Conservation (phyloP, 2,888 invertebrate species). For the Adelphocoris suturalis region DNA sequence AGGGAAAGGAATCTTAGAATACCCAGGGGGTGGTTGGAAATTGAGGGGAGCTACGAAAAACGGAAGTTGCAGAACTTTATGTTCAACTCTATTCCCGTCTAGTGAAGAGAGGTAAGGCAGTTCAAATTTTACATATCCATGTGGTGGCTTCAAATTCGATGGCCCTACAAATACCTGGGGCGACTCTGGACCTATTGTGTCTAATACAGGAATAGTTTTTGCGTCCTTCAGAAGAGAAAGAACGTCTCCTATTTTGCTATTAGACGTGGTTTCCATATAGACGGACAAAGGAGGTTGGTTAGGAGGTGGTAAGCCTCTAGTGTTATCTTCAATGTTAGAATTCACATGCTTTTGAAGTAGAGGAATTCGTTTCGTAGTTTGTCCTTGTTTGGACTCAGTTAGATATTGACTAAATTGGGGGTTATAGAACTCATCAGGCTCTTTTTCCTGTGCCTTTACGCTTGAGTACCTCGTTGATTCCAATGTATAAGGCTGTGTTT, state of each 20-base stretch:
- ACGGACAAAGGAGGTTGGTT: slow-evolving; percentile 92
- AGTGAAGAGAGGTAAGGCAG: slow-evolving; percentile 89
- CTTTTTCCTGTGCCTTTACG: slow-evolving; percentile 52
- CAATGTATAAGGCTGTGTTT: neutral
- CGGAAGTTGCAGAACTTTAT: slow-evolving; percentile 87
- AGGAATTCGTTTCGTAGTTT: slow-evolving; percentile 67
- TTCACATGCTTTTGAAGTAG: slow-evolving; percentile 61
- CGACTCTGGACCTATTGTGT: slow-evolving; percentile 84
- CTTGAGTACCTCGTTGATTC: slow-evolving; percentile 24
- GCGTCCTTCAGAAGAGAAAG: slow-evolving; percentile 85
- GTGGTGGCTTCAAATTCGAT: slow-evolving; percentile 85
- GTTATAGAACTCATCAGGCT: slow-evolving; percentile 61
- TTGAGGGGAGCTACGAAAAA: slow-evolving; percentile 93
- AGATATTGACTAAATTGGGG: slow-evolving; percentile 58
- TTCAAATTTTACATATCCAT: slow-evolving; percentile 88
- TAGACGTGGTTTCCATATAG: slow-evolving; percentile 83
- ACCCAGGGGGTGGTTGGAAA: slow-evolving; percentile 90
- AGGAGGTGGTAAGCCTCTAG: slow-evolving; percentile 79
- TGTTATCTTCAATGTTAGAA: neutral
- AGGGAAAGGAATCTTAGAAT: slow-evolving; percentile 91
- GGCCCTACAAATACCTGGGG: slow-evolving; percentile 91
- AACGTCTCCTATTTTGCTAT: slow-evolving; percentile 85
- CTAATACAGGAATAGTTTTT: slow-evolving; percentile 87
- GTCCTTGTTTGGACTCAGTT: slow-evolving; percentile 52
- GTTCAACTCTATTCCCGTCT: slow-evolving; percentile 84